Evolutionary conservation across 2,797 vertebrate species (phyloP), one percentile per base, ranked within the genome.

Genomic region (Sciurus vulgaris): DNA sequence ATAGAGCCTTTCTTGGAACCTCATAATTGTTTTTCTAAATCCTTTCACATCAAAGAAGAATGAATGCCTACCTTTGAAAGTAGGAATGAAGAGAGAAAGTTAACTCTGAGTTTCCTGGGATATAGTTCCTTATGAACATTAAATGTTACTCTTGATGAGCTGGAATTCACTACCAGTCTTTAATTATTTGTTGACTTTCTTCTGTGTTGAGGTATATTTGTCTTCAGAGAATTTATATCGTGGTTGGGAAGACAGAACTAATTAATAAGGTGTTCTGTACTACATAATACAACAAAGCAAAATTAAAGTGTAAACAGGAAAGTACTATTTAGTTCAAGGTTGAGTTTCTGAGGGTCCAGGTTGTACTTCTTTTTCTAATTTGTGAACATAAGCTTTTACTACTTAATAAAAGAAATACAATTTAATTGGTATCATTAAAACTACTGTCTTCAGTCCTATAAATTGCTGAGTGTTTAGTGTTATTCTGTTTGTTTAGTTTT

Each of bases 341-440:
- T 72, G 44, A 47, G 3, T 54, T 12, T 81, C 0, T 70, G 38
- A 86, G 26, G 2, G 20, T 47, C 51, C 47, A 3, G 24, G 24
- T 26, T 92, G 0, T 61, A 17, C 47, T 65, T 87, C 76, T 59
- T n/a, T 73, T 54, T 88, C 13, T 67, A n/a, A 67, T 70, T 30
- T 70, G 6, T 67, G 63, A 91, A 41, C 49, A 54, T 65, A 38
- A 70, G 89, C 9, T n/a, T 59, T 41, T 18, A 49, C 11, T 67
- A 26, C 95, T 93, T 79, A 93, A 59, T 74, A 67, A 94, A 95
- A 86, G 35, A 85, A 83, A 61, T 74, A 38, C 18, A 30, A 35
- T 73, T 89, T 89, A 22, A 70, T 56, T 89, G 8, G 30, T 73
- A 30, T 70, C 28, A 26, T 67, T 41, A 86, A 94, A 94, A 84